Percentiles rank a stretch among this genome's conserved stretches.
Evolutionary conservation across 1,140 invertebrate genomes (phyloP).

Genomic region (Aphis craccivora): DNA sequence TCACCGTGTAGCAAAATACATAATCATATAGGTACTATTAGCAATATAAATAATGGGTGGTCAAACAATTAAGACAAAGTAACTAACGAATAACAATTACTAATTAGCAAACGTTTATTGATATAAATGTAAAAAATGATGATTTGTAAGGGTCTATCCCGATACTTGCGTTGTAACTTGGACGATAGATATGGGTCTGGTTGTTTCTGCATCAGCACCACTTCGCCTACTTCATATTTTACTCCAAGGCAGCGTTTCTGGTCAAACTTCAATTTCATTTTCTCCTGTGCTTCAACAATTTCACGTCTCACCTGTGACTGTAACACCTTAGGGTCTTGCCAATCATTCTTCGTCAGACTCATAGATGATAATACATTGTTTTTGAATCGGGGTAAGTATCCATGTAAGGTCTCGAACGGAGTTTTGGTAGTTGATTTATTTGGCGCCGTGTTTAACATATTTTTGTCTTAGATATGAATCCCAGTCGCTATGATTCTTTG

Average conservation of each 20-base stretch:
- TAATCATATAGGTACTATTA: no score
- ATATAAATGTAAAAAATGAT: no score
- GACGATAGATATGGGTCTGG: background rate
- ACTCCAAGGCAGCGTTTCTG: background rate
- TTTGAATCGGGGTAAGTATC: constrained; percentile 13
- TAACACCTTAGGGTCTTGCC: background rate
- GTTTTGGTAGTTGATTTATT: constrained; percentile 39
- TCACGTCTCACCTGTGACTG: background rate
- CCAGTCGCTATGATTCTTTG: constrained; percentile 18
- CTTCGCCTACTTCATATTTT: constrained; percentile 19
- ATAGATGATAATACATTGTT: background rate
- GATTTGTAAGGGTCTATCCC: constrained; percentile 20
- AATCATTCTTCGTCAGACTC: background rate
- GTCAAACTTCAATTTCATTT: constrained; percentile 33
- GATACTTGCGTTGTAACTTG: constrained; percentile 39
- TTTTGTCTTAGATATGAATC: background rate
- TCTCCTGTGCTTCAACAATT: constrained; percentile 11
- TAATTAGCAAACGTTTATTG: no score
- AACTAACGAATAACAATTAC: no score
- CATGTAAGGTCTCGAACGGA: constrained; percentile 27
- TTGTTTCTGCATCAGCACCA: constrained; percentile 13
- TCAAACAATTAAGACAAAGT: no score
- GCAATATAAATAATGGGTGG: no score
- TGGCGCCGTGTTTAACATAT: background rate
- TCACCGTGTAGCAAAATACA: no score